Conservation (phyloP, 1,140 invertebrate genomes). For the Pogonognathellus flavescens region DNA sequence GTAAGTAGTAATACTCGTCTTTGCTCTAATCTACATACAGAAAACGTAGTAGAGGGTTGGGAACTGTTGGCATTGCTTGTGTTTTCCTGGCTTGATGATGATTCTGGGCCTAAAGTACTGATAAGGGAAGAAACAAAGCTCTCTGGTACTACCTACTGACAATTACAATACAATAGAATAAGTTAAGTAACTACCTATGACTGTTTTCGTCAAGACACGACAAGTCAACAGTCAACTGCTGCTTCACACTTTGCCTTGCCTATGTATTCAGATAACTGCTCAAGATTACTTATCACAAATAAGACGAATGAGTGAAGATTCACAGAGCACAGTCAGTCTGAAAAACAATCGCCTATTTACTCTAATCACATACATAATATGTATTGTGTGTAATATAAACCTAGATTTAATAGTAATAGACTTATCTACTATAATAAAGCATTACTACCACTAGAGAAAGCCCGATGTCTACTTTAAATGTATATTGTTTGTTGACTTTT, state of each 20-base stretch:
- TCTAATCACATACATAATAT: background rate
- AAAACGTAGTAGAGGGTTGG: background rate
- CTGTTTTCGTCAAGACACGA: conserved; percentile 39
- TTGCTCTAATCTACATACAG: background rate
- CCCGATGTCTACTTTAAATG: no score
- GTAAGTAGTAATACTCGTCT: background rate
- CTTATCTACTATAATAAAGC: no score
- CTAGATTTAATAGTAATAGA: no score
- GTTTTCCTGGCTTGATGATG: no score
- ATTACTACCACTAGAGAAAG: no score
- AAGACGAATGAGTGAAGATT: conserved; percentile 39
- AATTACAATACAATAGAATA: conserved; percentile 27
- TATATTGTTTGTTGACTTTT: no score
- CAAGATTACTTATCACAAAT: conserved; percentile 42
- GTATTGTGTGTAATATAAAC: no score
- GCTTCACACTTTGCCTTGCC: conserved; percentile 37
- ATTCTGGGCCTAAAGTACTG: background rate
- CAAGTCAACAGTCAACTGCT: conserved; percentile 41
- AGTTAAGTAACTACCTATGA: background rate
- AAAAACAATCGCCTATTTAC: conserved; percentile 39
- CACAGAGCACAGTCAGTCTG: background rate
- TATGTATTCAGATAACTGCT: conserved; percentile 13
- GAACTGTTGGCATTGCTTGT: background rate
- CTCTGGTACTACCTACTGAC: background rate
- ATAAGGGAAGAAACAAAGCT: background rate